Base-by-base conservation (phyloP, 2,113 vertebrate genomes). In the Zosterops borbonicus region DNA sequence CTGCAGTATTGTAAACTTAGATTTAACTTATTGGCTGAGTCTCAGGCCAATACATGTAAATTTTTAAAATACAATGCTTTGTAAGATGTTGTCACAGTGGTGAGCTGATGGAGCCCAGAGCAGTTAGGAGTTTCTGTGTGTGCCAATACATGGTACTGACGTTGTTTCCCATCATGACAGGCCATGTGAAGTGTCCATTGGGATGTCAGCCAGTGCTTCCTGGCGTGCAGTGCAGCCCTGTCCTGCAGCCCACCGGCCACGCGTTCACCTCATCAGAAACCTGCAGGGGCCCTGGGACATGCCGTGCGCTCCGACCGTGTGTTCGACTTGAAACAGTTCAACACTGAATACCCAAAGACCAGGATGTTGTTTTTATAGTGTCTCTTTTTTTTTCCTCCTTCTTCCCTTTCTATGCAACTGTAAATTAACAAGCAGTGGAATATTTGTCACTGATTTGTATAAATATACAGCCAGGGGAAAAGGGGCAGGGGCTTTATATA, bases 371-470 rank as follows among this genome's bases (percentile, higher is more conserved):
- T 98, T 98, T 98, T 98, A 97, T 97, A 97, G 95, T 97, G 96
- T 92, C 94, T 92, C 12, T 28, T 41, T 62, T 39, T 98, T 98
- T 91, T 97, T 97, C 96, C 96, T 50, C 18, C 89, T 75, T 97
- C 97, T 97, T 98, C 98, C 98, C 97, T 98, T 99, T 99, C 99
- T 99, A 99, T 99, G 99, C 99, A 99, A 99, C 93, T 99, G 99
- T 99, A 99, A 98, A 99, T 99, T 98, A 98, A 98, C 88, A 96
- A 98, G 98, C 97, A 98, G 97, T 99, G 98, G 98, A 98, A 98
- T 98, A 98, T 98, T 98, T 98, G 98, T 98, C 97, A 97, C 97
- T 98, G 98, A 98, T 98, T 98, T 98, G 98, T 99, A 98, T 98
- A 97, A 98, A 98, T 98, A 98, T 95, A 97, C 97, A 98, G 97